Percentiles rank a stretch among this genome's conserved stretches.
Evolutionary conservation across 2,113 vertebrate genomes (phyloP).

Genomic region (Orcinus orca): DNA sequence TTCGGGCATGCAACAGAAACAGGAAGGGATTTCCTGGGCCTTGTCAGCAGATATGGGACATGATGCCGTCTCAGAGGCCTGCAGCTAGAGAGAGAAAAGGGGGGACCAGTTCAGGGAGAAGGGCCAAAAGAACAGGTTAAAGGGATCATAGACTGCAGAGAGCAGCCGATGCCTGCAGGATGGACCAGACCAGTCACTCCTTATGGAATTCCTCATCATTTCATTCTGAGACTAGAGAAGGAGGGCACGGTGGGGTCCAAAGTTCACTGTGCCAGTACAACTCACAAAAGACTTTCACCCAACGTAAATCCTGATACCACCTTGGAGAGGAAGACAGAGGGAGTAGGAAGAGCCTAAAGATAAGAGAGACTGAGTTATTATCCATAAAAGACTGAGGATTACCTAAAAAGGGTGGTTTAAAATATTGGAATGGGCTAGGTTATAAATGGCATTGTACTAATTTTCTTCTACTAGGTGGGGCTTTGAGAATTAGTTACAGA

Average conservation of each 20-base stretch:
- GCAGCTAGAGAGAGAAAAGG: background rate
- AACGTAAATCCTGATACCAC: background rate
- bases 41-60: background rate
- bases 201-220: background rate
- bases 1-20: background rate
- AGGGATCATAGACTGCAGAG: background rate
- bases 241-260: background rate
- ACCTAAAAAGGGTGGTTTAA: background rate
- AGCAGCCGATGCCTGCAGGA: background rate
- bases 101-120: background rate
- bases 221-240: background rate
- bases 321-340: background rate
- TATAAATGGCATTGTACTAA: background rate
- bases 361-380: background rate
- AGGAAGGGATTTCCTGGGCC: background rate
- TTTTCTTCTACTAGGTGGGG: background rate
- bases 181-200: background rate
- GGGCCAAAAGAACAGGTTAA: background rate
- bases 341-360: background rate
- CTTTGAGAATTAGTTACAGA: background rate
- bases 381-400: background rate
- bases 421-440: background rate
- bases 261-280: background rate
- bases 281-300: background rate
- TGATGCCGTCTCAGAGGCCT: background rate